A percentile compares a stretch with the other conserved stretches of the same genome.
These are phyloP conservation scores for Melipona bicolor DNA, from an alignment of 2,888 invertebrate genomes.

Conservation along the genomic window DNA sequence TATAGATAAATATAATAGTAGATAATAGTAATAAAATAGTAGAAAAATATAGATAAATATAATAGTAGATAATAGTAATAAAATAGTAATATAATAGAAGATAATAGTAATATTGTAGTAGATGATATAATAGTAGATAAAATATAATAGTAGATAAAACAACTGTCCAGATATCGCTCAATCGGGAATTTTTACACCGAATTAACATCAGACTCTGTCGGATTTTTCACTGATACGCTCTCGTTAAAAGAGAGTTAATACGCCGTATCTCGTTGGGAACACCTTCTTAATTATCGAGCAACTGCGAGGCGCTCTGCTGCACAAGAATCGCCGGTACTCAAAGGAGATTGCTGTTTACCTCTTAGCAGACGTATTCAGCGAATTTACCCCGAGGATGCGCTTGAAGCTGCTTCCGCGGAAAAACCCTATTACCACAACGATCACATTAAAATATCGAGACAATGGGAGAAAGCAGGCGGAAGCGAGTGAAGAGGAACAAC, in stretches of 20 bases:
- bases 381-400: constrained; percentile 1
- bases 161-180: no score
- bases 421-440: not conserved
- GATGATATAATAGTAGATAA: no score
- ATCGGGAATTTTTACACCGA: not conserved
- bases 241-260: not conserved
- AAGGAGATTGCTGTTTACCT: constrained; percentile 13
- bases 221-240: not conserved
- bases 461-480: not conserved
- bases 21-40: no score
- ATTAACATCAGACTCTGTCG: not conserved
- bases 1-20: no score
- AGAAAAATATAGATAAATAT: no score
- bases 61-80: no score
- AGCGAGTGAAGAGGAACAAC: not conserved
- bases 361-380: not conserved
- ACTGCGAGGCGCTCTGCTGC: not conserved
- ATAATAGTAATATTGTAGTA: no score
- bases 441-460: not conserved
- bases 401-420: not conserved
- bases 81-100: no score
- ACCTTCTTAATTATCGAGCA: constrained; percentile 1
- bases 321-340: not conserved
- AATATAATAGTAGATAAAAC: no score
- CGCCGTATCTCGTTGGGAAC: not conserved